Evolutionary conservation across 2,797 vertebrate species (phyloP).

Genomic region (Enteromius thamalakanensis): DNA sequence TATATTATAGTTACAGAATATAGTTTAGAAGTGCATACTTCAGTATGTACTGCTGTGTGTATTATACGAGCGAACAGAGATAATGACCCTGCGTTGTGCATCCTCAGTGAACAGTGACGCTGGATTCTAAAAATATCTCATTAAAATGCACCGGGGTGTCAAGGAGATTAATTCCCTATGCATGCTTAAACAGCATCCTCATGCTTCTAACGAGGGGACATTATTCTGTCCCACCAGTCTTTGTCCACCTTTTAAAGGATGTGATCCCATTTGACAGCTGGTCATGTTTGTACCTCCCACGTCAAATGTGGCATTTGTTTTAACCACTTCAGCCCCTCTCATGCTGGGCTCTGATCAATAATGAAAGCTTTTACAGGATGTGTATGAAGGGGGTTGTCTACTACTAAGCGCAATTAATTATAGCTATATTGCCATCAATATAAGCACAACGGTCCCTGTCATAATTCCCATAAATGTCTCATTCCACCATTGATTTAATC

Average conservation of each 20-base stretch:
- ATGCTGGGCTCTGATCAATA: conserved; percentile 31
- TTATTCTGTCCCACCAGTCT: conserved; percentile 33
- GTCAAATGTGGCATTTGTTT: conserved; percentile 37
- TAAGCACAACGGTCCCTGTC: neutral
- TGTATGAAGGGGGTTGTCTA: neutral
- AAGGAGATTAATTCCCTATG: conserved; percentile 64
- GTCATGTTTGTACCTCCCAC: conserved; percentile 22
- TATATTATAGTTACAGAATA: neutral
- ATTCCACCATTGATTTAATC: conserved; percentile 49
- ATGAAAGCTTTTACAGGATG: conserved; percentile 9
- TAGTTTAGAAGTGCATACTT: neutral
- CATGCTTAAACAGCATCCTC: conserved; percentile 58
- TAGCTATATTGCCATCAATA: neutral
- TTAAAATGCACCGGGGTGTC: conserved; percentile 68
- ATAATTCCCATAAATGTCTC: conserved; percentile 2
- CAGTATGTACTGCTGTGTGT: neutral
- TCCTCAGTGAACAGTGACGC: conserved; percentile 71
- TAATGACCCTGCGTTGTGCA: conserved; percentile 24
- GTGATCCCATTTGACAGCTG: conserved; percentile 44
- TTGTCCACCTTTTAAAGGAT: conserved; percentile 37
- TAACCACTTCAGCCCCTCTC: conserved; percentile 1
- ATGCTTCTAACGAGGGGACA: conserved; percentile 55
- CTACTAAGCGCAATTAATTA: neutral
- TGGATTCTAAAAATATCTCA: conserved; percentile 76
- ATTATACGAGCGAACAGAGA: neutral